These are phyloP conservation scores for Cyclargus thomasi DNA, from an alignment of 1,140 invertebrate species.

Conservation along the genomic window DNA sequence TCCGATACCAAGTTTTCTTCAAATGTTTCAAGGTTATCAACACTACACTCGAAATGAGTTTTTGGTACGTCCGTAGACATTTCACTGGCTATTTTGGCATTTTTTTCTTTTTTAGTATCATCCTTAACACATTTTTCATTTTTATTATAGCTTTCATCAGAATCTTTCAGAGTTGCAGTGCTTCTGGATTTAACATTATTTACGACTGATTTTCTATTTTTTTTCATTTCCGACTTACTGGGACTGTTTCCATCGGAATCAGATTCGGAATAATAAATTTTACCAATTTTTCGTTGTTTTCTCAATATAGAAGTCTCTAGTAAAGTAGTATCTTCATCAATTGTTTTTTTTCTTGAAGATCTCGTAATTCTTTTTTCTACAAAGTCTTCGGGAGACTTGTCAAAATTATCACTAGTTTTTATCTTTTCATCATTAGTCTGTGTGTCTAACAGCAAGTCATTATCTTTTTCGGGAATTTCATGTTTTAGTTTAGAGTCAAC, in stretches of 20 bases:
- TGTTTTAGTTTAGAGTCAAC: constrained; percentile 6
- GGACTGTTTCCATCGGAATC: neutral
- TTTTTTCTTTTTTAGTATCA: neutral
- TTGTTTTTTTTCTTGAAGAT: constrained; percentile 2
- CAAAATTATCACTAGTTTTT: neutral
- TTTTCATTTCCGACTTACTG: neutral
- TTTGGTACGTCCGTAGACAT: no score
- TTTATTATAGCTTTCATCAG: neutral
- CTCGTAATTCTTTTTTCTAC: constrained; percentile 14
- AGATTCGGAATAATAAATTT: neutral
- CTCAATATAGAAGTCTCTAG: neutral
- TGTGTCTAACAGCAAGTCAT: neutral
- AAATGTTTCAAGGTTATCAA: constrained; percentile 51
- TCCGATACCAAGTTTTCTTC: constrained; percentile 47
- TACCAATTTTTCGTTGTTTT: neutral
- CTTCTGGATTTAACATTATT: neutral
- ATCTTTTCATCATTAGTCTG: neutral
- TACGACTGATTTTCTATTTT: neutral
- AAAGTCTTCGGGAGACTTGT: neutral
- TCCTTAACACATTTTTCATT: neutral
- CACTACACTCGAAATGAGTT: neutral
- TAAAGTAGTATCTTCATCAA: neutral
- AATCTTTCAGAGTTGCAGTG: neutral
- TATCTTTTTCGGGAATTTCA: neutral
- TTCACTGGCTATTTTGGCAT: neutral